A percentile compares a stretch with the other conserved stretches of the same genome.
These are phyloP conservation scores for Otolemur crassicaudatus DNA, from an alignment of 2,797 vertebrate species.

Conservation along the genomic window DNA sequence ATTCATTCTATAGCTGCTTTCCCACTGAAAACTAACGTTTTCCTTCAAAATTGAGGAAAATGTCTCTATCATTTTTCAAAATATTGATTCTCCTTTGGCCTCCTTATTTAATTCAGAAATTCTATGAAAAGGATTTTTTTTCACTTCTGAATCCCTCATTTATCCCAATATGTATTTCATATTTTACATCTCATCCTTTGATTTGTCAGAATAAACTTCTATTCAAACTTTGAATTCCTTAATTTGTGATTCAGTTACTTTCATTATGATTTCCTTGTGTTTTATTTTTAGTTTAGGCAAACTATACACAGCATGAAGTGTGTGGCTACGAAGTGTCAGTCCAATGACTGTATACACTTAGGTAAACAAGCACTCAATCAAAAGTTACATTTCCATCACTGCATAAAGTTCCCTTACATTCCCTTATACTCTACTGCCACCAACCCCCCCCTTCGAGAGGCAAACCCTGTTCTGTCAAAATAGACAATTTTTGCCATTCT, in stretches of 20 bases:
- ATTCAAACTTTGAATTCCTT: slow-evolving; percentile 35
- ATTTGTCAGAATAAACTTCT: slow-evolving; percentile 10
- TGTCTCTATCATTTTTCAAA: background rate
- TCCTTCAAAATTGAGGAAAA: background rate
- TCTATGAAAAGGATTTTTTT: background rate
- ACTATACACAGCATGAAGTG: background rate
- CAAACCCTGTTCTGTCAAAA: background rate
- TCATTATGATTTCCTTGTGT: background rate
- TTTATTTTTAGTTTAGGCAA: slow-evolving; percentile 30
- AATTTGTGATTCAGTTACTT: background rate
- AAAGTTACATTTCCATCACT: background rate
- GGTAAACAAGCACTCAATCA: background rate
- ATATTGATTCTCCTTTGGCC: background rate
- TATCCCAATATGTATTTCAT: background rate
- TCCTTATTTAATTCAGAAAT: background rate
- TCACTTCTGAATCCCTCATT: background rate
- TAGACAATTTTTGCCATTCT: background rate
- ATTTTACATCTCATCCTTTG: background rate
- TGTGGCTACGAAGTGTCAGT: background rate
- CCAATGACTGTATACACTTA: background rate
- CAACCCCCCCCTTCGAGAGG: background rate
- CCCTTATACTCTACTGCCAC: background rate
- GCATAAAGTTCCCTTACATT: background rate
- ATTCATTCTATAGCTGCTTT: background rate
- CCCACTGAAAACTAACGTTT: background rate